Percentiles rank a stretch among this genome's conserved stretches.
Evolutionary conservation across 1,140 invertebrate species (phyloP).

Genomic region (Chrysopa pallens): DNA sequence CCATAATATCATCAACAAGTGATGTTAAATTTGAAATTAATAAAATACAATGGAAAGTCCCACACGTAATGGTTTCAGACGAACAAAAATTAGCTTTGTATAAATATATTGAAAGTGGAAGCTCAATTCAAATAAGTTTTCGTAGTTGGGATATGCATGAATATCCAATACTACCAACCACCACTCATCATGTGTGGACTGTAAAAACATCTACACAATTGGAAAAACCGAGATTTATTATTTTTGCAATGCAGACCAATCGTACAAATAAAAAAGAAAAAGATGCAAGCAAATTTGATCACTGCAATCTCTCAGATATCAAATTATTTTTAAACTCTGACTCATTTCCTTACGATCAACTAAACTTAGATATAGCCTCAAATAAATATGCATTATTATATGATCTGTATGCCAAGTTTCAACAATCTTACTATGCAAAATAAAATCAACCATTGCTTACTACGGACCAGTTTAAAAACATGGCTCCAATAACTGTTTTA

Average conservation of each 20-base stretch:
- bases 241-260: conserved; percentile 3
- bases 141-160: conserved; percentile 16
- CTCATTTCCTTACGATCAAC: conserved; percentile 3
- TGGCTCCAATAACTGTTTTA: too few species aligned
- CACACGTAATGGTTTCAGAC: conserved; percentile 11
- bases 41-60: conserved; percentile 2
- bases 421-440: too few species aligned
- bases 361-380: conserved; percentile 2
- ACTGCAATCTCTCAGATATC: conserved; percentile 3
- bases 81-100: conserved; percentile 8
- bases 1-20: conserved; percentile 3
- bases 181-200: conserved; percentile 12
- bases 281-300: conserved; percentile 4
- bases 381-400: neutral
- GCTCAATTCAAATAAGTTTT: conserved; percentile 14
- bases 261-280: conserved; percentile 1
- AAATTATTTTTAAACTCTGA: conserved; percentile 3
- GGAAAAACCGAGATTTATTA: conserved; percentile 13
- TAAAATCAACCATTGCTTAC: neutral
- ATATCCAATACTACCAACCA: conserved; percentile 4
- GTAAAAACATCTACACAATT: conserved; percentile 12
- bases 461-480: too few species aligned
- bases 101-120: conserved; percentile 10
- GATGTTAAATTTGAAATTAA: neutral
- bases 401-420: too few species aligned